Evolutionary conservation across 1,140 invertebrate genomes (phyloP).

Genomic region (Dreissena polymorpha): DNA sequence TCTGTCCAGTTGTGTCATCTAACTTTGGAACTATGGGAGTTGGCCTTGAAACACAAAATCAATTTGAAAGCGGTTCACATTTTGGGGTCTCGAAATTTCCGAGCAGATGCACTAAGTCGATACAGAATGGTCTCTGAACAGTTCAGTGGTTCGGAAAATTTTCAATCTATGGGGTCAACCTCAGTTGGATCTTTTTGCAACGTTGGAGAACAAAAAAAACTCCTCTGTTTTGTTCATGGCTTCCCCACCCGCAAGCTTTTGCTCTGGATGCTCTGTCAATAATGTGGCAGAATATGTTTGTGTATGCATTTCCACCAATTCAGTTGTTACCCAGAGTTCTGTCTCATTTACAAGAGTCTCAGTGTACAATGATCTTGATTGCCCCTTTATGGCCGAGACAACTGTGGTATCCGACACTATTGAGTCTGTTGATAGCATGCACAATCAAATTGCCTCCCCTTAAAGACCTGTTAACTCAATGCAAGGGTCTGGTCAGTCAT

Average conservation of each 20-base stretch:
- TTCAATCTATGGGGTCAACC: conserved; percentile 24
- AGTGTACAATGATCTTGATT: conserved; percentile 26
- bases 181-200: conserved; percentile 12
- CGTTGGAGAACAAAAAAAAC: conserved; percentile 10
- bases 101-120: conserved; percentile 21
- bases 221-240: conserved; percentile 18
- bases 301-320: conserved; percentile 31
- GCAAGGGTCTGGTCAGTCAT: conserved; percentile 11
- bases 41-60: conserved; percentile 3
- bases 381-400: conserved; percentile 29
- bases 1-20: background rate
- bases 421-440: background rate
- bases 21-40: conserved; percentile 13
- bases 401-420: background rate
- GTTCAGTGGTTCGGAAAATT: conserved; percentile 18
- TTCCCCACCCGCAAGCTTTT: conserved; percentile 29
- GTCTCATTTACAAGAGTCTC: conserved; percentile 16
- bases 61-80: conserved; percentile 31
- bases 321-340: conserved; percentile 4
- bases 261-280: conserved; percentile 36
- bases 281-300: conserved; percentile 32
- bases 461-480: conserved; percentile 42
- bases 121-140: conserved; percentile 41
- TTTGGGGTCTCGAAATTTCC: background rate
- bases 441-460: background rate